Percentiles rank a stretch among this genome's conserved stretches.
These are phyloP conservation scores for Danionella cerebrum DNA, from an alignment of 2,113 vertebrate species.

Conservation along the genomic window DNA sequence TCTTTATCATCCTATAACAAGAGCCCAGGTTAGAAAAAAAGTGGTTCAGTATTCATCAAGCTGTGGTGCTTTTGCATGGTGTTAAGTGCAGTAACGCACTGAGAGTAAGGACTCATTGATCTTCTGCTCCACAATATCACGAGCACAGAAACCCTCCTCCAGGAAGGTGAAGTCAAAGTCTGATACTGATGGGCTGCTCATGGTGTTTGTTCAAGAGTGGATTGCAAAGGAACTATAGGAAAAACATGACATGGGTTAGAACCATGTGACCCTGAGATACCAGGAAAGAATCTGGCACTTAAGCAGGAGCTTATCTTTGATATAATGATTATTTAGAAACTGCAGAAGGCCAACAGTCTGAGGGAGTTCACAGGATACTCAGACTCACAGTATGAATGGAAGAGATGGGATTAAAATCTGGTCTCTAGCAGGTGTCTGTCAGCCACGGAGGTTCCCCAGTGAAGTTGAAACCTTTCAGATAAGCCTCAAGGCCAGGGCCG, in stretches of 20 bases:
- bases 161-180: constrained; percentile 83
- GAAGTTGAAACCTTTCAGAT: constrained; percentile 66
- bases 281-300: neutral
- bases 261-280: neutral
- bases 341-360: neutral
- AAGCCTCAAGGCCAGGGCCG: constrained; percentile 63
- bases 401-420: constrained; percentile 52
- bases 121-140: constrained; percentile 90
- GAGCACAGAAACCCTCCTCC: constrained; percentile 90
- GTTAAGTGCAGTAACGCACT: too few relatives aligned
- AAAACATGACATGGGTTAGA: neutral
- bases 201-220: constrained; percentile 49
- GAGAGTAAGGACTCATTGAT: constrained; percentile 90
- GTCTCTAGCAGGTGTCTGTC: constrained; percentile 52
- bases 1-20: constrained; percentile 85
- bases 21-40: neutral
- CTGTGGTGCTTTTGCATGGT: too few relatives aligned
- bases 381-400: constrained; percentile 61
- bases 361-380: neutral
- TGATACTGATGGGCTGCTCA: constrained; percentile 66
- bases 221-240: constrained; percentile 56
- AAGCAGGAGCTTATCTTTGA: neutral
- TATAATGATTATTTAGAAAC: neutral
- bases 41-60: too few relatives aligned
- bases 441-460: constrained; percentile 60